Conservation (phyloP, 2,888 invertebrate genomes). For the Uloborus plumipes region DNA sequence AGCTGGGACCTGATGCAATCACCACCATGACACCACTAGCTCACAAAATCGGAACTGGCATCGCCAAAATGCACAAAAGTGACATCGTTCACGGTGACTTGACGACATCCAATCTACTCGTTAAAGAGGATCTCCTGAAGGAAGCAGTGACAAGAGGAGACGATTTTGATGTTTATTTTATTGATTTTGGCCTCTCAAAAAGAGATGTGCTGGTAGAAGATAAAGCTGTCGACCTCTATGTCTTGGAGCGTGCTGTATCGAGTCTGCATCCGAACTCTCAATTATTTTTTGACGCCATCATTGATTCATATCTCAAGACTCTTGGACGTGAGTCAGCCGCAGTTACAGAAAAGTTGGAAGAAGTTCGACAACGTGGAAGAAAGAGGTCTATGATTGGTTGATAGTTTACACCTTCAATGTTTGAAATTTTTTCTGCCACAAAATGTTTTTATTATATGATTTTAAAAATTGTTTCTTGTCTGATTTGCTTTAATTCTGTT, state of each 20-base stretch:
- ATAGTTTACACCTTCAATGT: slow-evolving; percentile 10
- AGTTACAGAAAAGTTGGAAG: slow-evolving; percentile 86
- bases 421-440: too few relatives aligned
- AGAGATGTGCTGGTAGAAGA: slow-evolving; percentile 86
- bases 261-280: slow-evolving; percentile 90
- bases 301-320: slow-evolving; percentile 78
- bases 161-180: slow-evolving; percentile 79
- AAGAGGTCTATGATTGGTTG: slow-evolving; percentile 97
- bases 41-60: slow-evolving; percentile 77
- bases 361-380: slow-evolving; percentile 91
- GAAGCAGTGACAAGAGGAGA: slow-evolving; percentile 70
- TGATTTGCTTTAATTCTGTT: too few relatives aligned
- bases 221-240: slow-evolving; percentile 97
- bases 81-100: slow-evolving; percentile 97
- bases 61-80: slow-evolving; percentile 85
- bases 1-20: slow-evolving; percentile 36
- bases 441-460: too few relatives aligned
- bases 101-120: slow-evolving; percentile 94
- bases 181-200: slow-evolving; percentile 95
- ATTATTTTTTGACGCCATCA: slow-evolving; percentile 79
- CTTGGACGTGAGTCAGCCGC: slow-evolving; percentile 76
- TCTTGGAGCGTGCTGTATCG: slow-evolving; percentile 90
- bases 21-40: slow-evolving; percentile 67
- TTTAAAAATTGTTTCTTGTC: too few relatives aligned
- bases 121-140: slow-evolving; percentile 69